Conservation (phyloP, 2,113 vertebrate genomes). For the Apaloderma vittatum region DNA sequence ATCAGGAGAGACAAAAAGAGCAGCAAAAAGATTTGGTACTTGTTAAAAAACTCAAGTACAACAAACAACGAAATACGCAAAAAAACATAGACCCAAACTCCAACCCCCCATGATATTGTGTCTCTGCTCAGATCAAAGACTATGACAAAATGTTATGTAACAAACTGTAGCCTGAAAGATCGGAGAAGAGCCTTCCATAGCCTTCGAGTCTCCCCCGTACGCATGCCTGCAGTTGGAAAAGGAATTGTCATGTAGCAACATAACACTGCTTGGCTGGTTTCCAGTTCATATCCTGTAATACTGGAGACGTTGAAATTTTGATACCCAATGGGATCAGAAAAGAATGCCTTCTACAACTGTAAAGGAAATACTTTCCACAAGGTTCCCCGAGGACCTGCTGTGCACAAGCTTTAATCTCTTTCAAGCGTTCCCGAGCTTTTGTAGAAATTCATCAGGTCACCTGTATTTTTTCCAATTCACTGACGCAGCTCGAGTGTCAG, state of each 20-base stretch:
- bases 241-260: conserved; percentile 4
- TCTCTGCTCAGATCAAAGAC: neutral
- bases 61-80: neutral
- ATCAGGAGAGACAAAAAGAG: neutral
- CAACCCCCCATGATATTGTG: neutral
- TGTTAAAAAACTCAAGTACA: neutral
- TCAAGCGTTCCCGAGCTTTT: neutral
- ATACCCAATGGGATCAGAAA: conserved; percentile 58
- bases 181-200: neutral
- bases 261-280: conserved; percentile 56
- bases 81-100: neutral
- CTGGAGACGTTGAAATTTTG: conserved; percentile 48
- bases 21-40: neutral
- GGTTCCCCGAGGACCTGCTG: conserved; percentile 30
- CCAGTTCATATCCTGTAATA: conserved; percentile 73
- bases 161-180: neutral
- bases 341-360: conserved; percentile 58
- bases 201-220: neutral
- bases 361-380: conserved; percentile 59
- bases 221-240: neutral
- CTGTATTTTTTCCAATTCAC: neutral
- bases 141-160: neutral
- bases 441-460: conserved; percentile 39
- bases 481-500: neutral
- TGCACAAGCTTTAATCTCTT: conserved; percentile 47